Conservation (phyloP, 2,888 invertebrate genomes). For the Synergus laeviventris region DNA sequence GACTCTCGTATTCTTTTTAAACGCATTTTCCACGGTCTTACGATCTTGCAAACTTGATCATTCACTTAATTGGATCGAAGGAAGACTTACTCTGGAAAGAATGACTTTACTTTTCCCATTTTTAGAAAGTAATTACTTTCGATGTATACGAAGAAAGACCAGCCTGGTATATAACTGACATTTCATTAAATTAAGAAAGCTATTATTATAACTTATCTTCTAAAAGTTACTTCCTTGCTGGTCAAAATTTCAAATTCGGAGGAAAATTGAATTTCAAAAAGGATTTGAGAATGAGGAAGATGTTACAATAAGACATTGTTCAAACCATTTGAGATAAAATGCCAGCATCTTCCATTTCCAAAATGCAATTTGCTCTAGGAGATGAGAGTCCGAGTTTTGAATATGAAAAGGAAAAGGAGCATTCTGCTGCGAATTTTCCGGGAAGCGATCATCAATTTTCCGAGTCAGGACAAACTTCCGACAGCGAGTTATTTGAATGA, state of each 20-base stretch:
- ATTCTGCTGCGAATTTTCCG: conserved; percentile 45
- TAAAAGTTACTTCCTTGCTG: neutral
- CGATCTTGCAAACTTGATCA: conserved; percentile 23
- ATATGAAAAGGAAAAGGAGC: conserved; percentile 29
- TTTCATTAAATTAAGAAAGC: neutral
- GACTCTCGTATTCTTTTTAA: conserved; percentile 6
- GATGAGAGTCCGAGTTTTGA: conserved; percentile 8
- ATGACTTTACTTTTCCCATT: conserved; percentile 13
- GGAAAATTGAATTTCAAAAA: neutral
- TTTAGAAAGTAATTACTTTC: conserved; percentile 17
- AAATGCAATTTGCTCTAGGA: neutral
- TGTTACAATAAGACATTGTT: neutral
- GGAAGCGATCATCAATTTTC: conserved; percentile 59
- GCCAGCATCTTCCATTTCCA: neutral
- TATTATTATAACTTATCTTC: conserved; percentile 2
- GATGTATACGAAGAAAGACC: neutral
- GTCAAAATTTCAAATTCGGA: neutral
- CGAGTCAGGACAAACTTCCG: conserved; percentile 54
- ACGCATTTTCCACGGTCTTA: neutral
- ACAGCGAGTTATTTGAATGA: conserved; percentile 67
- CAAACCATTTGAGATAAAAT: conserved; percentile 13
- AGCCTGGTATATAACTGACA: neutral
- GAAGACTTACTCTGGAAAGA: neutral
- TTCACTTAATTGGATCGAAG: conserved; percentile 2
- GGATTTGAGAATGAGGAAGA: neutral